Base-by-base conservation (phyloP, 2,888 invertebrate species). In the Scaptomyza flava region DNA sequence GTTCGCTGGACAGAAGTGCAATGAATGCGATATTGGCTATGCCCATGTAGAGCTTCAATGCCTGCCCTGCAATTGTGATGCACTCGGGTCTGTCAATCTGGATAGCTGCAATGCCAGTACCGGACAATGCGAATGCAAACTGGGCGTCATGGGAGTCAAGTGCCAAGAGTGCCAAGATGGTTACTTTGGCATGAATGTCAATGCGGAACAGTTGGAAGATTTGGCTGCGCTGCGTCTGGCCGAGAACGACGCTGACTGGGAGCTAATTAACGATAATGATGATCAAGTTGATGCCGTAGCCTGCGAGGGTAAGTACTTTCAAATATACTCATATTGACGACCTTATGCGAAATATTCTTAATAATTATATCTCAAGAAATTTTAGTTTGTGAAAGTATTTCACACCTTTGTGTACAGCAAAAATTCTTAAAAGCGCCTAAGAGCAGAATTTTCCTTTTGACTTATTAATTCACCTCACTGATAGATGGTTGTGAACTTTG, bases 1-100 rank as follows among this genome's bases (percentile, higher is more conserved):
- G 4, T 97, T 95, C 92, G 92, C 93, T 0, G 96, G 96, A 1
- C 93, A 95, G 68, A 94, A 95, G 42, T 98, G 97, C 80, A 94
- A 95, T 77, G 87, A 89, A 52, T 96, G 96, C 89, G 93, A 93
- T 59, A 93, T 93, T 7, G 92, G 96, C 23, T 95, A 93, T 89
- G 95, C 96, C 83, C 95, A 97, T 83, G 93, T 97, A 42, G 94
- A 95, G 6, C 94, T 95, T 6, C 96, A 96, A 31, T 99, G 98
- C 90, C 94, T 94, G 1, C 92, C 94, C 36, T 99, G 98, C 91
- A 94, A 94, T 59, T 99, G 99, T 90, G 94, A 96, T 74, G 76
- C 91, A 0, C 90, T 93, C 64, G 97, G 96, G 23, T 94, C 98
- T 0, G 89, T 92, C 36, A 93, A 93, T 59, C 57, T 87, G 5